Percentiles rank a stretch among this genome's conserved stretches.
Evolutionary conservation across 2,797 vertebrate species (phyloP).

Genomic region (Scarus forsteni): DNA sequence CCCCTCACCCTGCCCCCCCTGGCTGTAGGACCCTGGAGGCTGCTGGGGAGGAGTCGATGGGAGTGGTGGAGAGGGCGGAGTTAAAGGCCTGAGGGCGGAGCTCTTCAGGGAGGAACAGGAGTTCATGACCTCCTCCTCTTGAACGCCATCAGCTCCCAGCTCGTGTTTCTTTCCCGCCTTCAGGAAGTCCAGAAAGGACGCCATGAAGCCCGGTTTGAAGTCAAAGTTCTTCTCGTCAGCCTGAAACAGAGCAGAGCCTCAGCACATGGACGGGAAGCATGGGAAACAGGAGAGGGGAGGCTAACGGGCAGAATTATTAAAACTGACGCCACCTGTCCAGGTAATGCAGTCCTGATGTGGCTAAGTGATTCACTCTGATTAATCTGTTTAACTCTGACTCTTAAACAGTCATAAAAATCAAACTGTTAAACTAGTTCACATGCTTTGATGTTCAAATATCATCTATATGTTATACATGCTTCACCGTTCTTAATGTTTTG

Average conservation of each 20-base stretch:
- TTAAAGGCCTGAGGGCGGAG: constrained; percentile 64
- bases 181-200: constrained; percentile 93
- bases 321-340: too few relatives aligned
- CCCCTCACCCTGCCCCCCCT: constrained; percentile 76
- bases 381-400: too few relatives aligned
- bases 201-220: constrained; percentile 93
- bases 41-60: constrained; percentile 50
- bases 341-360: too few relatives aligned
- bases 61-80: constrained; percentile 67
- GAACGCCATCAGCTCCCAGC: constrained; percentile 30
- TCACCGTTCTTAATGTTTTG: too few relatives aligned
- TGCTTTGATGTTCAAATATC: too few relatives aligned
- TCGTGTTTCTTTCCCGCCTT: constrained; percentile 90
- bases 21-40: constrained; percentile 53
- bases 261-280: too few relatives aligned
- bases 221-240: constrained; percentile 90
- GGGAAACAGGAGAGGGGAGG: neutral
- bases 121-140: constrained; percentile 52
- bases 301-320: too few relatives aligned
- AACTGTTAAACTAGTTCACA: too few relatives aligned
- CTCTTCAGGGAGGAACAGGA: constrained; percentile 77
- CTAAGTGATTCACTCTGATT: too few relatives aligned
- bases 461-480: too few relatives aligned
- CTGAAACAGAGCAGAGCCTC: constrained; percentile 57
- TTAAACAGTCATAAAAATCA: too few relatives aligned